These are phyloP conservation scores for Callospermophilus lateralis DNA, from an alignment of 2,113 vertebrate species.

Conservation along the genomic window DNA sequence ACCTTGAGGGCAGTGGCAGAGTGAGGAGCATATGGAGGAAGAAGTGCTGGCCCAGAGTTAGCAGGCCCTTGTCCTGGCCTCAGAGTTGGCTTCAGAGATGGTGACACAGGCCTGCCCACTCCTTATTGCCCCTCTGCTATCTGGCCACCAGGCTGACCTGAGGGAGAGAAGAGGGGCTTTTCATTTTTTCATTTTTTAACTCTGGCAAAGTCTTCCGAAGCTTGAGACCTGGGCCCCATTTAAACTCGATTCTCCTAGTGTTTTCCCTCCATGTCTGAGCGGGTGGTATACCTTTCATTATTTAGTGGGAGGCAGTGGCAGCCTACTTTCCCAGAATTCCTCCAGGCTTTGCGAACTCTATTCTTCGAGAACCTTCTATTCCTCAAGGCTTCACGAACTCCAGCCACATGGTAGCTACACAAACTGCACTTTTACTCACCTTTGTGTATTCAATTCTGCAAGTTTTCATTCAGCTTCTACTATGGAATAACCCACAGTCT, in stretches of 20 bases:
- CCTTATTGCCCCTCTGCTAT: not conserved
- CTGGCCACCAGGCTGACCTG: not conserved
- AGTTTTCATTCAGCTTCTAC: not conserved
- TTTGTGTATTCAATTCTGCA: not conserved
- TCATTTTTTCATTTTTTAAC: not conserved
- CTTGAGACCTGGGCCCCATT: not conserved
- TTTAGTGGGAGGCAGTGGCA: not conserved
- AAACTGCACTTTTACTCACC: not conserved
- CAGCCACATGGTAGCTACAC: not conserved
- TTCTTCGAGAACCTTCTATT: not conserved
- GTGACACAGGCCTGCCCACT: not conserved
- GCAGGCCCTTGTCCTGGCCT: not conserved
- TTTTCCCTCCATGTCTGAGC: not conserved
- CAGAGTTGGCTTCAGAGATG: not conserved
- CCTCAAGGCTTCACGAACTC: not conserved
- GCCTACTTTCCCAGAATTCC: not conserved
- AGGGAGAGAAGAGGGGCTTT: not conserved
- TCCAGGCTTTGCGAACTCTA: not conserved
- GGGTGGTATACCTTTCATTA: not conserved
- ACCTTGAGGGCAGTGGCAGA: not conserved
- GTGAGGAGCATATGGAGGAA: not conserved
- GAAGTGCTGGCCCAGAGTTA: not conserved
- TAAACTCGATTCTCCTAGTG: not conserved
- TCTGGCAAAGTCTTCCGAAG: not conserved
- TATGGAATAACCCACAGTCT: not conserved